phyloP scores from a whole-genome alignment of 2,113 vertebrate genomes.

The Globicephala melas region DNA sequence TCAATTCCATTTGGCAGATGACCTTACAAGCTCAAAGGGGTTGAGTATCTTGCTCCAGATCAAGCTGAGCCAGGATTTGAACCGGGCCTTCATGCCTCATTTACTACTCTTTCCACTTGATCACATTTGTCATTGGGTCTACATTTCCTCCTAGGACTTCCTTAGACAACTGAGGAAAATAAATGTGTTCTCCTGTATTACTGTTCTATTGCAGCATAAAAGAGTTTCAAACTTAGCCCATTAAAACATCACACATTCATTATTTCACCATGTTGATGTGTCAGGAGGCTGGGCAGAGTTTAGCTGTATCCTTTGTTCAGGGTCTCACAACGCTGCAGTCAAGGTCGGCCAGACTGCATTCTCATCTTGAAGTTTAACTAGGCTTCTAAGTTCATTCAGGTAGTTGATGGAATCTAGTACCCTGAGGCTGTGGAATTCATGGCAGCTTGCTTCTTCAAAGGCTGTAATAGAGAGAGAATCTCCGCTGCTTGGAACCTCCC shows the following conservation, averaged over 20 bases:
- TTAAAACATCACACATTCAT: not conserved
- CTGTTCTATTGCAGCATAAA: not conserved
- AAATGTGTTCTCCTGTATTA: not conserved
- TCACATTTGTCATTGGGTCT: constrained; percentile 1
- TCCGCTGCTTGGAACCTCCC: not conserved
- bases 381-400: not conserved
- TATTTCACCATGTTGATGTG: not conserved
- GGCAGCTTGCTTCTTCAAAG: not conserved
- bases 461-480: not conserved
- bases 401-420: not conserved
- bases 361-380: not conserved
- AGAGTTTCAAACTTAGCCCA: not conserved
- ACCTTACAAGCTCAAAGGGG: not conserved
- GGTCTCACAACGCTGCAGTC: not conserved
- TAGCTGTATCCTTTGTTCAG: not conserved
- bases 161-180: not conserved
- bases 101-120: constrained; percentile 44
- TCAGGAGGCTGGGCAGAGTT: not conserved
- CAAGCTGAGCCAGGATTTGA: constrained; percentile 28
- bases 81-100: constrained; percentile 12
- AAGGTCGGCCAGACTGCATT: not conserved
- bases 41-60: not conserved
- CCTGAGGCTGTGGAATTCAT: not conserved
- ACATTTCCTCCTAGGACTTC: constrained; percentile 27
- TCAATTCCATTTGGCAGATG: constrained; percentile 14